Percentiles rank a stretch among this genome's conserved stretches.
Evolutionary conservation across 2,888 invertebrate genomes (phyloP).

Genomic region (Sthenelais limicola): DNA sequence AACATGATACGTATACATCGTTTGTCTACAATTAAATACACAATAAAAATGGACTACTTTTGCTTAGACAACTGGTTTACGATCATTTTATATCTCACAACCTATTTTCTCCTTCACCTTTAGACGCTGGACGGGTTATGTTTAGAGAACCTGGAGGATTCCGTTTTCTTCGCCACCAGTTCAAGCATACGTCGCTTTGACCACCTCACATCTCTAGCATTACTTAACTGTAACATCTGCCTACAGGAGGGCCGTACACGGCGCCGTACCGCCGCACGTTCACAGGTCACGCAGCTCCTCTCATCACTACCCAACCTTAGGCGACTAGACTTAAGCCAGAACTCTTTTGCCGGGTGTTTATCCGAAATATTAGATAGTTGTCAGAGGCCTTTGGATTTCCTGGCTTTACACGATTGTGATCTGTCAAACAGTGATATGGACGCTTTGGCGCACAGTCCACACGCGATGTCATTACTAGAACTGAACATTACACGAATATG

Average conservation of each 20-base stretch:
- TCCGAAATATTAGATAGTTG: constrained; percentile 58
- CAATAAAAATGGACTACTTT: too few species aligned
- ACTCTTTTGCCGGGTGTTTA: constrained; percentile 61
- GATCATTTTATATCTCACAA: too few species aligned
- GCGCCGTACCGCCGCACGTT: constrained; percentile 55
- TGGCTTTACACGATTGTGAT: constrained; percentile 61
- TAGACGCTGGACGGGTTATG: constrained; percentile 61
- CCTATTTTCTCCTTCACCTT: too few species aligned
- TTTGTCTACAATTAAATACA: too few species aligned
- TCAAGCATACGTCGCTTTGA: constrained; percentile 55
- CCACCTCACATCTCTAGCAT: constrained; percentile 55
- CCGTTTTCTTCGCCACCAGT: constrained; percentile 57
- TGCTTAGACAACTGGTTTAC: too few species aligned
- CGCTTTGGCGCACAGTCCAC: constrained; percentile 55
- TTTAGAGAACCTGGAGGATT: constrained; percentile 61
- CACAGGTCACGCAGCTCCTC: constrained; percentile 50
- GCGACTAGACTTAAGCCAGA: constrained; percentile 60
- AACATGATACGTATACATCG: too few species aligned
- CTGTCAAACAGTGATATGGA: constrained; percentile 57
- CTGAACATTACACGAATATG: constrained; percentile 61
- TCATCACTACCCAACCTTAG: constrained; percentile 51
- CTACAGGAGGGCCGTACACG: constrained; percentile 61
- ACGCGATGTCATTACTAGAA: constrained; percentile 56
- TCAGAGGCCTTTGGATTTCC: constrained; percentile 55
- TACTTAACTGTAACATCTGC: constrained; percentile 63